Conservation (phyloP, 2,888 invertebrate species). For the Cyclophora punctaria region DNA sequence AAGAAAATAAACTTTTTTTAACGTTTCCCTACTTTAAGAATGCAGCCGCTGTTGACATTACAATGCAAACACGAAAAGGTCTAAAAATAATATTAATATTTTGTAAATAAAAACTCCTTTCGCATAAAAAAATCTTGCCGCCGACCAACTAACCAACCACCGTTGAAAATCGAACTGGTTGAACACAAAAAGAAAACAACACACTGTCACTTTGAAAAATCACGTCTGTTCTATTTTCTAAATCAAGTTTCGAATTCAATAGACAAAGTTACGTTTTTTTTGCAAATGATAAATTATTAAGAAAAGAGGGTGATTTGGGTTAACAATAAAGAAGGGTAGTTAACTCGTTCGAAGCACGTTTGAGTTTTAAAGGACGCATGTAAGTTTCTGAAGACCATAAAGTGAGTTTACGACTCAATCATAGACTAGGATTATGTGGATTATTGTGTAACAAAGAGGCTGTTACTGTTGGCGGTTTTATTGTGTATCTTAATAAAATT, state of each 20-base stretch:
- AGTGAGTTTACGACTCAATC: conserved; percentile 19
- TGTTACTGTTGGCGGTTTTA: conserved; percentile 14
- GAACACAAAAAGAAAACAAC: conserved; percentile 25
- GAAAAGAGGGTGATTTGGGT: conserved; percentile 41
- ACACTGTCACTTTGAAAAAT: conserved; percentile 36
- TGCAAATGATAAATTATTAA: conserved; percentile 42
- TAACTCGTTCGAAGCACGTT: too few relatives aligned
- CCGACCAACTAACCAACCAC: conserved; percentile 12
- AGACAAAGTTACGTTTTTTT: conserved; percentile 31
- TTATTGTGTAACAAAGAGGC: conserved; percentile 4
- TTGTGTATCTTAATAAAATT: conserved; percentile 20
- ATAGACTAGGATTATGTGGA: conserved; percentile 17
- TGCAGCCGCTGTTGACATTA: too few relatives aligned
- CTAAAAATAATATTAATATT: too few relatives aligned
- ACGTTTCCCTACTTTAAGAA: too few relatives aligned
- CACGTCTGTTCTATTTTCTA: conserved; percentile 40
- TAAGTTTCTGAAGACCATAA: conserved; percentile 8
- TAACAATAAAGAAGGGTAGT: conserved; percentile 35
- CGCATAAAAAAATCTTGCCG: background rate
- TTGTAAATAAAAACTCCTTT: too few relatives aligned
- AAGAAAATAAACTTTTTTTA: too few relatives aligned
- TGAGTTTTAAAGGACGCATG: background rate
- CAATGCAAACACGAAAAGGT: too few relatives aligned
- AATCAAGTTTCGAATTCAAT: conserved; percentile 27
- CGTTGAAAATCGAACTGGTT: conserved; percentile 36